Conservation (phyloP, 2,113 vertebrate genomes). For the Neogale vison region DNA sequence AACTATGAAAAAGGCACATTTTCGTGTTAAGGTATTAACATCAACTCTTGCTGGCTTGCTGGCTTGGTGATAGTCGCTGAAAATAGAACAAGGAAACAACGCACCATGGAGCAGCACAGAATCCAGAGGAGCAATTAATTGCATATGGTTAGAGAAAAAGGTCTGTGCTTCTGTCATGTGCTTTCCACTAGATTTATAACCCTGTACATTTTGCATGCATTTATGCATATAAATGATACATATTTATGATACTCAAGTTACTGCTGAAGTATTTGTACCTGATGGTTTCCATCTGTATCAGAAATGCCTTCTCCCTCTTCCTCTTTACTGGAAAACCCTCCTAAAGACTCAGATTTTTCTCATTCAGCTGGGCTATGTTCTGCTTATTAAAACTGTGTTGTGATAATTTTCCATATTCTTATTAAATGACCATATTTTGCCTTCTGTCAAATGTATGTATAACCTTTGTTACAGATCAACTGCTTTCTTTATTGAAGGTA, state of each 20-base stretch:
- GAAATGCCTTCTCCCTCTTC: not conserved
- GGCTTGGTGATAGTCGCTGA: not conserved
- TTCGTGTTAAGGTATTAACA: not conserved
- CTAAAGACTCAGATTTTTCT: not conserved
- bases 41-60: not conserved
- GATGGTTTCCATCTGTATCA: not conserved
- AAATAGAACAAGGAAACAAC: not conserved
- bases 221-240: not conserved
- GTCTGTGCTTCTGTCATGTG: not conserved
- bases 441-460: not conserved
- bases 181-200: not conserved
- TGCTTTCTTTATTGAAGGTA: not conserved
- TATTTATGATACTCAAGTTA: not conserved
- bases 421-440: not conserved
- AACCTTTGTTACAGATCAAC: not conserved
- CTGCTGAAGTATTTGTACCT: not conserved
- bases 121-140: not conserved
- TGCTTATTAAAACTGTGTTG: not conserved
- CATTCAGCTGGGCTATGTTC: not conserved
- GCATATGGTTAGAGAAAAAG: not conserved
- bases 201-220: not conserved
- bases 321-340: not conserved
- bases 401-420: not conserved
- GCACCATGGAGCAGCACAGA: not conserved
- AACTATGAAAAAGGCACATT: not conserved